Conservation (phyloP, 1,140 invertebrate species). For the Paraescarpia echinospica region DNA sequence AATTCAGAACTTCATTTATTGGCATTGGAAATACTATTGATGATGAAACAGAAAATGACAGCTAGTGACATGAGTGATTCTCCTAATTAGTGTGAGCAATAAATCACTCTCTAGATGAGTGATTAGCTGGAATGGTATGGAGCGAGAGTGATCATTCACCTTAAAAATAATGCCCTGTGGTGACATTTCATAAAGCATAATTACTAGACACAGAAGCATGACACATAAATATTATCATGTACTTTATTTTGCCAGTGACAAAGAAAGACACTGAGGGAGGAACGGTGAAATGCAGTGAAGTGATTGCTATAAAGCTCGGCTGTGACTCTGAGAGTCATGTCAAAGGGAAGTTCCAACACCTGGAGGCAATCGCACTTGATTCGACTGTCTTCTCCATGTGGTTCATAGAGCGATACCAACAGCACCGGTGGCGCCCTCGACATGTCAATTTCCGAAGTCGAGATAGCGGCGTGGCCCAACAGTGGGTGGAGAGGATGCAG, state of each 20-base stretch:
- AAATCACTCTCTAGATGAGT: no score
- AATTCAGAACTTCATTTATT: no score
- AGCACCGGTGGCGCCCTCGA: slow-evolving; percentile 44
- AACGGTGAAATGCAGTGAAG: not conserved
- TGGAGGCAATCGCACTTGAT: slow-evolving; percentile 37
- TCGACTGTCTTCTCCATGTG: slow-evolving; percentile 36
- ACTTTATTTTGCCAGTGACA: not conserved
- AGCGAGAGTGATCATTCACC: no score
- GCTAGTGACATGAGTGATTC: no score
- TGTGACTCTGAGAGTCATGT: not conserved
- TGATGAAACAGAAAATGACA: no score
- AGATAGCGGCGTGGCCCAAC: slow-evolving; percentile 36
- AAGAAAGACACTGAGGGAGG: not conserved
- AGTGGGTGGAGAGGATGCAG: slow-evolving; percentile 44
- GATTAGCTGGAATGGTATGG: no score
- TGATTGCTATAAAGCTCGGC: not conserved
- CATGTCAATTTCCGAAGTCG: slow-evolving; percentile 38
- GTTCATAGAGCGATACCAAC: slow-evolving; percentile 34
- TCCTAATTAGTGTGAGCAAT: no score
- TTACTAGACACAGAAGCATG: no score
- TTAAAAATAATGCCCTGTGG: no score
- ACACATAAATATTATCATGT: not conserved
- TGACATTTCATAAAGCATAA: no score
- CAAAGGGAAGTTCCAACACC: slow-evolving; percentile 19
- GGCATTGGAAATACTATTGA: no score